These are phyloP conservation scores for Sericinus montela DNA, from an alignment of 2,888 invertebrate genomes.

Conservation along the genomic window DNA sequence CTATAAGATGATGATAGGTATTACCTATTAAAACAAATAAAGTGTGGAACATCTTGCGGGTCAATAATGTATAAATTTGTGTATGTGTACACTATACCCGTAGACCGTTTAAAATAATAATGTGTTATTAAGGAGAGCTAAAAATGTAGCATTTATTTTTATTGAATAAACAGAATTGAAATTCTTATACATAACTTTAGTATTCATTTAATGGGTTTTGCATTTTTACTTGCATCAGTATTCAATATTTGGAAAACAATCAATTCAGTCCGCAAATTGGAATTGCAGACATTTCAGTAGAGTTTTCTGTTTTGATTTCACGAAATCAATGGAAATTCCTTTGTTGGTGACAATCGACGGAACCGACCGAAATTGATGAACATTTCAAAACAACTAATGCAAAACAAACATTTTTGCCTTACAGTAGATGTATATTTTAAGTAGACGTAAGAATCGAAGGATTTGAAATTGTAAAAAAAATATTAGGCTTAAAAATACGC, in stretches of 20 bases:
- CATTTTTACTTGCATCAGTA: neutral
- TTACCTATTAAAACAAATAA: too few relatives aligned
- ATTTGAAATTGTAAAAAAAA: too few relatives aligned
- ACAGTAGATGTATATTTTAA: too few relatives aligned
- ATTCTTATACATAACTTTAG: neutral
- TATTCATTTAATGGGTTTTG: neutral
- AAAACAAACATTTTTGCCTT: conserved; percentile 20
- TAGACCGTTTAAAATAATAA: too few relatives aligned
- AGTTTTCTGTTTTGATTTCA: conserved; percentile 17
- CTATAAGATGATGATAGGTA: too few relatives aligned
- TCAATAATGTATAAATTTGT: too few relatives aligned
- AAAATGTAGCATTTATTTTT: too few relatives aligned
- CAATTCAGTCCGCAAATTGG: conserved; percentile 1
- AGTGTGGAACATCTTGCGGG: too few relatives aligned
- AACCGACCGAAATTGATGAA: conserved; percentile 15
- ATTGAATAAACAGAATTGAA: neutral
- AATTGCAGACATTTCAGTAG: conserved; percentile 14
- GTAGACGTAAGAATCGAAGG: too few relatives aligned
- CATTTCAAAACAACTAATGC: conserved; percentile 23
- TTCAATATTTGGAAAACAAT: conserved; percentile 14
- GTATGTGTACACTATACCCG: too few relatives aligned
- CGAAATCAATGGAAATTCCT: conserved; percentile 19
- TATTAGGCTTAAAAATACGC: too few relatives aligned
- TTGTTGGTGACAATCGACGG: conserved; percentile 15
- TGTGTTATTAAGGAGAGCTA: too few relatives aligned